A percentile compares a stretch with the other conserved stretches of the same genome.
phyloP scores from a whole-genome alignment of 2,797 vertebrate species.

The Syncerus caffer region DNA sequence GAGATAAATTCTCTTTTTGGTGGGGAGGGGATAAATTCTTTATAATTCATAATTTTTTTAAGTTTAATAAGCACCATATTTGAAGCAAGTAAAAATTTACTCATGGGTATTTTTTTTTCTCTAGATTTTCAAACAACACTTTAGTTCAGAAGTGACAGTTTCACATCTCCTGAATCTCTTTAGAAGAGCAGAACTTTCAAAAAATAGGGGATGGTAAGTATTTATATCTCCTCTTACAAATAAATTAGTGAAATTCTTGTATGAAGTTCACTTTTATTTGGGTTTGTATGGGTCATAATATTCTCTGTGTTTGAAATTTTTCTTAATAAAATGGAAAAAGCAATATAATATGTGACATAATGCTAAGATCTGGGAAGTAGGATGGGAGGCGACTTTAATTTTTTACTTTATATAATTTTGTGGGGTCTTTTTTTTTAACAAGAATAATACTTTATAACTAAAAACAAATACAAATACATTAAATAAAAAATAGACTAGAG shows the following conservation, averaged over 20 bases:
- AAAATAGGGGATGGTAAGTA: slow-evolving; percentile 86
- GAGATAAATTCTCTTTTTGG: background rate
- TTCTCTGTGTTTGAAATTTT: background rate
- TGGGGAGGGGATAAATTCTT: background rate
- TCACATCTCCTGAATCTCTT: slow-evolving; percentile 88
- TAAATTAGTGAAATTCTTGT: background rate
- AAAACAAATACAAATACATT: background rate
- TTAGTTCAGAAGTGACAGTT: slow-evolving; percentile 84
- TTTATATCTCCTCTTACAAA: background rate
- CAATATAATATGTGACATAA: background rate
- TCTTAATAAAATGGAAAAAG: background rate
- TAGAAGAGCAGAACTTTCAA: slow-evolving; percentile 82
- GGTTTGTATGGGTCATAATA: background rate
- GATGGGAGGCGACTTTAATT: background rate
- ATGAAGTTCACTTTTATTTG: background rate
- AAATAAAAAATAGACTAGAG: background rate
- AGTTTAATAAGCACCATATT: background rate
- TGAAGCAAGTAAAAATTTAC: background rate
- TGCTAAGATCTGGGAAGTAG: background rate
- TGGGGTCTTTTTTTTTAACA: background rate
- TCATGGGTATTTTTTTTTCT: slow-evolving; percentile 22
- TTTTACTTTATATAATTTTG: background rate
- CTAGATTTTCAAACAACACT: slow-evolving; percentile 83
- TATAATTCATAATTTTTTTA: background rate
- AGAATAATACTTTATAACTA: background rate